Evolutionary conservation across 2,888 invertebrate genomes (phyloP), one percentile per base, ranked within the genome.

Genomic region (Taphrorychus bicolor): DNA sequence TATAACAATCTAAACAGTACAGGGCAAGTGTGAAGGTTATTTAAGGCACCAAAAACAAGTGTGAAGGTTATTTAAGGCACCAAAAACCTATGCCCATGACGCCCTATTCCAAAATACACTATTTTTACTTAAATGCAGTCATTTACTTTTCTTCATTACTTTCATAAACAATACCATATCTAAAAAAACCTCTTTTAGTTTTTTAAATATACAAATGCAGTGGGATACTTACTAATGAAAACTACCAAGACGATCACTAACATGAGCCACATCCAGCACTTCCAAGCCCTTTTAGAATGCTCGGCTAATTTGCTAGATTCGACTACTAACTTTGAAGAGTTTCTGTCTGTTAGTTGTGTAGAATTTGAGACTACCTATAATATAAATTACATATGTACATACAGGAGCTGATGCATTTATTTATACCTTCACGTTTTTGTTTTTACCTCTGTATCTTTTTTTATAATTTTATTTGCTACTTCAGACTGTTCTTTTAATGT

Each of bases 181-280:
- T 93, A 84, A 42, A 87, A 87, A 22, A 41, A 24, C 1, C 5
- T 3, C 23, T n/a, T n/a, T n/a, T n/a, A n/a, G n/a, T n/a, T n/a
- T n/a, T n/a, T n/a, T n/a, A n/a, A n/a, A n/a, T n/a, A n/a, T n/a
- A n/a, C n/a, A n/a, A n/a, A n/a, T n/a, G n/a, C n/a, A n/a, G n/a
- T n/a, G 2, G 11, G 9, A 42, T 71, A 85, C 91, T 88, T 83
- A 94, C 94, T 92, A 70, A 97, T 90, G 84, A 97, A 97, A 74
- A 94, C 91, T 63, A 89, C 85, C 80, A 94, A 87, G 52, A 97
- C 96, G 54, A 94, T 84, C 4, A 90, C 87, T 59, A 97, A 85
- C 92, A 97, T 92, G 40, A 96, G 83, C 95, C 96, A 97, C 73
- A 97, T 88, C 95, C 96, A 96, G 82, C 97, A 97, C 78, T 94